Conservation (phyloP, 2,797 vertebrate genomes). For the Acanthornis magna region DNA sequence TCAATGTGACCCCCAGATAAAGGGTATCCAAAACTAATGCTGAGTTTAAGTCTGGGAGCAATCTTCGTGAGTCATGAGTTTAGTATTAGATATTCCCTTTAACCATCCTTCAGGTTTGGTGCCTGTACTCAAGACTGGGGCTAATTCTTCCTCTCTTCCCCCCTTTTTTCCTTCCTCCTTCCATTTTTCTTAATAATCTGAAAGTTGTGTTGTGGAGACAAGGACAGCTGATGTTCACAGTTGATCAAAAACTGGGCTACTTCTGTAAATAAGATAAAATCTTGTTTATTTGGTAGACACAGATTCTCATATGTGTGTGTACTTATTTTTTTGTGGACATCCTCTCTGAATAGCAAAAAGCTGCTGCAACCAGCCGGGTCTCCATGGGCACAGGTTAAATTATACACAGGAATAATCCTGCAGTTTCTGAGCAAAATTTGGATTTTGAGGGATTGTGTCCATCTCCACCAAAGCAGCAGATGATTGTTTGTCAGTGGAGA, state of each 20-base stretch:
- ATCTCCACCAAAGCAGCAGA: fast-evolving
- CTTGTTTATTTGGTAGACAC: neutral
- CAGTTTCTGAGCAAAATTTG: neutral
- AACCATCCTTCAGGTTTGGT: neutral
- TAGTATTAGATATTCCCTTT: neutral
- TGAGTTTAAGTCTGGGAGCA: neutral
- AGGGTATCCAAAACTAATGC: neutral
- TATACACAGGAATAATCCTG: neutral
- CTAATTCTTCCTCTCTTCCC: neutral
- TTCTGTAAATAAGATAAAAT: neutral
- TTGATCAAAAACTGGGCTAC: neutral
- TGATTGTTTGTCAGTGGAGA: neutral
- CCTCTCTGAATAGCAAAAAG: neutral
- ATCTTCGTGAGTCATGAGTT: neutral
- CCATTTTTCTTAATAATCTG: neutral
- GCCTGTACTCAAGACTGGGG: neutral
- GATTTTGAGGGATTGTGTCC: neutral
- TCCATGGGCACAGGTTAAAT: neutral
- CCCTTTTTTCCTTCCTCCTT: fast-evolving
- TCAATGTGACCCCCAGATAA: neutral
- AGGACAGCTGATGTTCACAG: neutral
- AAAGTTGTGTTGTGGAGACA: neutral
- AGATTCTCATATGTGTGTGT: neutral
- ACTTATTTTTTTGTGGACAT: neutral
- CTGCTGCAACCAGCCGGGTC: neutral